Evolutionary conservation across 2,113 vertebrate genomes (phyloP).

Genomic region (Microcebus lehilahytsara): DNA sequence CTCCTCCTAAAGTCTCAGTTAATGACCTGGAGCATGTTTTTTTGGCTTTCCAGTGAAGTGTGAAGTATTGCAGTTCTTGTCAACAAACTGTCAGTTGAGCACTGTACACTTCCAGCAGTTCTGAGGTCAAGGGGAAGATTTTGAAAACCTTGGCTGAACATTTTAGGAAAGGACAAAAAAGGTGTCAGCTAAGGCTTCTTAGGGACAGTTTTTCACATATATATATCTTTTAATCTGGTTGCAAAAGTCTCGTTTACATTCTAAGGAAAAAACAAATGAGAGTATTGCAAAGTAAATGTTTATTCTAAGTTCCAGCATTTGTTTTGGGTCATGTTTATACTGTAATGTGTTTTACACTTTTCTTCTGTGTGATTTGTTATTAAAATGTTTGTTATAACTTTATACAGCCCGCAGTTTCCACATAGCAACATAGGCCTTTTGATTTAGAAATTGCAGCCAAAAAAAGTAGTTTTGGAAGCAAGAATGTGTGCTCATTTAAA

Average conservation of each 20-base stretch:
- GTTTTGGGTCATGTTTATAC: neutral
- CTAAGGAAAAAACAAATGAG: neutral
- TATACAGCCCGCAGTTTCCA: neutral
- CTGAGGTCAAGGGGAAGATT: neutral
- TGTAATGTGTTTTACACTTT: neutral
- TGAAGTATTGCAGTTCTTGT: neutral
- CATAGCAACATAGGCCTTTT: neutral
- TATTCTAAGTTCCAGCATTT: neutral
- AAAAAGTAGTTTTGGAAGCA: neutral
- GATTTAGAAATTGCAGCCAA: neutral
- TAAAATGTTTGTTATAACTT: constrained; percentile 15
- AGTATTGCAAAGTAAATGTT: neutral
- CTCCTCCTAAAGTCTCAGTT: neutral
- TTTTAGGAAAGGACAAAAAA: neutral
- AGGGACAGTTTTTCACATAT: neutral
- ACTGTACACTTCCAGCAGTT: neutral
- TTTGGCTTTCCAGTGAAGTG: constrained; percentile 5
- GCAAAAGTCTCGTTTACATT: neutral
- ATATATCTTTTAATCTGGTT: neutral
- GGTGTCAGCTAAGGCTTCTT: neutral
- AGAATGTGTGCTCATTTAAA: neutral
- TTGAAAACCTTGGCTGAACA: neutral
- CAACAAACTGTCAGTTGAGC: neutral
- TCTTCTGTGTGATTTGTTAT: neutral
- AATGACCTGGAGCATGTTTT: neutral